These are phyloP conservation scores for Pterobdella sp. DNA, from an alignment of 2,888 invertebrate genomes.

Conservation along the genomic window DNA sequence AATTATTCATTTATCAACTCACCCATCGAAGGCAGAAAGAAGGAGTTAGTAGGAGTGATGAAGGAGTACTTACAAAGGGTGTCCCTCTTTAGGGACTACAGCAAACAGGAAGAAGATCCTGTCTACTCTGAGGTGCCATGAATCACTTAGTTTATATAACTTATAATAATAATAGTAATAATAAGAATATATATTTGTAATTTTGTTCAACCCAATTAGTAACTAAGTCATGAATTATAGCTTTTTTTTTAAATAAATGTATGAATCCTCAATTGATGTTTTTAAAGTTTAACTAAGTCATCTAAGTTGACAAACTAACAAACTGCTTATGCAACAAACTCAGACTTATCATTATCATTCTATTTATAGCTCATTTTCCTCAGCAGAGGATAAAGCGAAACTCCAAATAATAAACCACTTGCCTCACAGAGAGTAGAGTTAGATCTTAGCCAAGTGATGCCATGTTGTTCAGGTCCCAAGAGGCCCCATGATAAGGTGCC, in stretches of 20 bases:
- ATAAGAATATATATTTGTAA: too few relatives aligned
- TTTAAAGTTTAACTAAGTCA: too few relatives aligned
- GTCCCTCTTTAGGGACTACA: constrained; percentile 75
- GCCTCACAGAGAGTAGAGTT: constrained; percentile 65
- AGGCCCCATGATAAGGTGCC: constrained; percentile 90
- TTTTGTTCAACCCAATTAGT: too few relatives aligned
- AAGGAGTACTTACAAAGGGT: constrained; percentile 73
- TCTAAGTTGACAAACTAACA: background rate
- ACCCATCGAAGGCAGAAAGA: constrained; percentile 66
- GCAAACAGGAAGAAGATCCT: constrained; percentile 68
- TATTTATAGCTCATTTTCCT: too few relatives aligned
- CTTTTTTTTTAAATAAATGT: too few relatives aligned
- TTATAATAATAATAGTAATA: too few relatives aligned
- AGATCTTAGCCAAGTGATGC: constrained; percentile 78
- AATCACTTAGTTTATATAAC: too few relatives aligned
- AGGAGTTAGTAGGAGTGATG: constrained; percentile 63
- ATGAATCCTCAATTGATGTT: too few relatives aligned
- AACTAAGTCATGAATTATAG: too few relatives aligned
- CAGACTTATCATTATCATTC: background rate
- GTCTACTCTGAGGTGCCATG: constrained; percentile 66
- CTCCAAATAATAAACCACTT: background rate
- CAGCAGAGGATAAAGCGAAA: background rate
- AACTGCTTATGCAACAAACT: background rate
- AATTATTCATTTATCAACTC: background rate
- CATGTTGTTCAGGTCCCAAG: constrained; percentile 93